Evolutionary conservation across 2,113 vertebrate genomes (phyloP), one percentile per base, ranked within the genome.

Genomic region (Azemiops feae): DNA sequence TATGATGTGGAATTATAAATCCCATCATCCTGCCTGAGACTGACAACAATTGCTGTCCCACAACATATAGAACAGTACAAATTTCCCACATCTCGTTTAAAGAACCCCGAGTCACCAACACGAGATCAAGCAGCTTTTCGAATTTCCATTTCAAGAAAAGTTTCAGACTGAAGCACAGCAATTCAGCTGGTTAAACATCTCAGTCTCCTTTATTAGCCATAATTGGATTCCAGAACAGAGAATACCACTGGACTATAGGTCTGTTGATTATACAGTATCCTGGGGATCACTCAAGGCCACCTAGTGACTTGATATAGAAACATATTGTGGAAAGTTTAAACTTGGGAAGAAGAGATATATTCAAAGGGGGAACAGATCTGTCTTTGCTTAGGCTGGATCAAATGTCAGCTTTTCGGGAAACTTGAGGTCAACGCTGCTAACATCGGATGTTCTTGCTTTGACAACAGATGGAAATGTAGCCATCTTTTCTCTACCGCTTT

Each of bases 301-400:
- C 30, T 1, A 23, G 2, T 45, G 89, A 0, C 53, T 95, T 92
- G 34, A 55, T 93, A 90, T 95, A 43, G 43, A 96, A 97, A 96
- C 14, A 6, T 20, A n/a, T 93, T 2, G n/a, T 86, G 86, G 91
- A 95, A 55, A 86, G 25, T 89, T 85, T 6, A 23, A 12, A 96
- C 5, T 18, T 92, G 47, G 91, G 89, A 94, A 94, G 93, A 34
- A 96, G 57, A n/a, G 91, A 89, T 89, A 95, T 96, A 96, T 81
- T 60, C 54, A 95, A 89, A 95, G 90, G 47, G 47, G 47, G 55
- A 22, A 93, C 95, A 93, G 23, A 16, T 92, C 11, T 91, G 95
- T 14, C 92, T 95, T 95, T 96, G 1, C 85, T 90, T 87, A 94
- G 39, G 92, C 93, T 96, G 94, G 87, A 89, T 92, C 55, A 95